Evolutionary conservation across 1,140 invertebrate genomes (phyloP), one percentile per base, ranked within the genome.

Genomic region (Microplitis mediator): DNA sequence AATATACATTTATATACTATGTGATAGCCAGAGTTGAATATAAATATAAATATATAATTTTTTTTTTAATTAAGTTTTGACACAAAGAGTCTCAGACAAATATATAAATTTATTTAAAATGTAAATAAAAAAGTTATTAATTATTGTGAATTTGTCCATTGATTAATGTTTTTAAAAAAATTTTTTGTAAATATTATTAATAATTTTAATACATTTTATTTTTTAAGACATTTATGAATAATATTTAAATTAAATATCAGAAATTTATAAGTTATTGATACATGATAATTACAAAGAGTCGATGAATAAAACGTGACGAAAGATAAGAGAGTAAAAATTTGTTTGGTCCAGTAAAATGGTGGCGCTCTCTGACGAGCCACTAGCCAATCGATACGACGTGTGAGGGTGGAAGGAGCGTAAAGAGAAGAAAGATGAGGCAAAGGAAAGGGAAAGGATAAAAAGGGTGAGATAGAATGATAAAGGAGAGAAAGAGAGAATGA

Each of bases 331-430:
- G 66, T 70, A 64, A 23, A 23, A 23, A 69, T 62, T 74, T 70
- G 67, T 56, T 60, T 69, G 71, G 71, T 75, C 69, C 71, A 67
- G 71, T 73, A 51, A 75, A 78, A 75, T 76, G 73, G 83, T 81
- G 81, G 82, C 81, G 82, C 82, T 52, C 82, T 79, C 84, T 84
- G 68, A 78, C 77, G 83, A 79, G 74, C 45, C 39, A 60, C 69
- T 69, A 58, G 77, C 76, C 81, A 85, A 85, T 85, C 84, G 81
- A 85, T 85, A 84, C 79, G 34, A 65, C 71, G 75, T 80, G 77
- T 74, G 77, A 71, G 68, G 63, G 54, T 62, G 68, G 31, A 61
- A 23, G 52, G 31, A 16, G 14, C 50, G 11, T 34, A 69, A 45
- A 34, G 31, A 45, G 52, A 31, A 23, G 39, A 32, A 65, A 50